Conservation (phyloP, 1,140 invertebrate species). For the Centruroides sculpturatus region DNA sequence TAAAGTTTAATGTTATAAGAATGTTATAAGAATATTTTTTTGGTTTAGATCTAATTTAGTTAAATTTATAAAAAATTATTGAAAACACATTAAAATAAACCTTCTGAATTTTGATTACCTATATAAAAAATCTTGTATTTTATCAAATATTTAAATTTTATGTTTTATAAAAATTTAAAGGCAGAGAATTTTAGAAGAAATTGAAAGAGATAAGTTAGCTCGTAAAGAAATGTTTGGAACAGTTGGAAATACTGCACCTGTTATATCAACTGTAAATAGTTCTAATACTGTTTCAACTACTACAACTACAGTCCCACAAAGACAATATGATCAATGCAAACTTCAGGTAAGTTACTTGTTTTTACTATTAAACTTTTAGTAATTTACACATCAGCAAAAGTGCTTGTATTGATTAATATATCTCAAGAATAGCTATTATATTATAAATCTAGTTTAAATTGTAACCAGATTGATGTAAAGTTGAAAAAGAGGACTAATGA, state of each 20-base stretch:
- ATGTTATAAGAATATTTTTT: no score
- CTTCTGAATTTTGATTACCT: no score
- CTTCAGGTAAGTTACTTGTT: slow-evolving; percentile 40
- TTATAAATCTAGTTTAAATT: background rate
- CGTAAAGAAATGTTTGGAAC: slow-evolving; percentile 47
- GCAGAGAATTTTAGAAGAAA: slow-evolving; percentile 47
- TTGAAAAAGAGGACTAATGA: no score
- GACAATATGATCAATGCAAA: slow-evolving; percentile 31
- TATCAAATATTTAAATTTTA: no score
- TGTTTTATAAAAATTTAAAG: no score
- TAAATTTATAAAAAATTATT: no score
- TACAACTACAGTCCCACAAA: slow-evolving; percentile 9
- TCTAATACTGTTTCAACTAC: background rate
- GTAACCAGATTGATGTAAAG: no score
- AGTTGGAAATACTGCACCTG: background rate
- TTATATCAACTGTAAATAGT: background rate
- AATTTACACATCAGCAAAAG: no score
- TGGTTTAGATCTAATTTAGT: no score
- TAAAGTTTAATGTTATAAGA: no score
- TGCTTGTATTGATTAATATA: background rate
- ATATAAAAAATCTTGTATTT: no score
- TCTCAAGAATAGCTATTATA: background rate
- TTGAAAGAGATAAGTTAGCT: slow-evolving; percentile 72
- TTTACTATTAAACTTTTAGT: background rate
- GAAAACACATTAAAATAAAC: no score